phyloP scores from a whole-genome alignment of 2,113 vertebrate species.

The Chionodraco myersi region DNA sequence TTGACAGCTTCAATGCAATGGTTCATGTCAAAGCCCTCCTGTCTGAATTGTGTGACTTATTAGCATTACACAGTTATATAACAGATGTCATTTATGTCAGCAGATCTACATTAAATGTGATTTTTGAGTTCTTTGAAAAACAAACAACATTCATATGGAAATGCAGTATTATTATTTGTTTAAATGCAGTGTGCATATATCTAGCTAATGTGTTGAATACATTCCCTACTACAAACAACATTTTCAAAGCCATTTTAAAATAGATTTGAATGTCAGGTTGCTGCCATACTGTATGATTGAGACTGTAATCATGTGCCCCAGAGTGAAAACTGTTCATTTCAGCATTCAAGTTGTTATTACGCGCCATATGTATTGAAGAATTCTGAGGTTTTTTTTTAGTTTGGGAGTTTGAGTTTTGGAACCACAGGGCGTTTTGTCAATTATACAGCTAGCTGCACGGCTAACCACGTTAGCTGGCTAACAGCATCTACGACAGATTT shows the following conservation, averaged over 20 bases:
- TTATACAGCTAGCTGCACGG: too few species aligned
- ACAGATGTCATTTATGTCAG: neutral
- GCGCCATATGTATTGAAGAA: neutral
- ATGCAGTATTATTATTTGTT: too few species aligned
- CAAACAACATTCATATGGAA: neutral
- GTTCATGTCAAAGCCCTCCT: constrained; percentile 4
- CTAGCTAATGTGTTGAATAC: neutral
- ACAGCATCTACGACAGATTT: too few species aligned
- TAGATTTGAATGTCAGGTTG: neutral
- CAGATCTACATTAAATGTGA: neutral
- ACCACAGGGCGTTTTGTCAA: too few species aligned
- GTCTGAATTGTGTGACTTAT: neutral
- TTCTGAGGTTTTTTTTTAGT: too few species aligned
- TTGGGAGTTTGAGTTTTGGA: too few species aligned
- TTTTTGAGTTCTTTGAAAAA: neutral
- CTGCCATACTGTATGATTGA: neutral
- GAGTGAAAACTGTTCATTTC: neutral
- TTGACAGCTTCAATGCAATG: neutral
- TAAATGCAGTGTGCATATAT: too few species aligned
- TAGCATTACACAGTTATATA: neutral
- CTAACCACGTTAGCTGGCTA: too few species aligned
- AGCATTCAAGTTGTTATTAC: neutral
- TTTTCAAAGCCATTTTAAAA: neutral
- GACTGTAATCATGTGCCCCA: neutral
- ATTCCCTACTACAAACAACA: neutral